phyloP scores from a whole-genome alignment of 2,797 vertebrate genomes.

The Chelidonichthys spinosus region DNA sequence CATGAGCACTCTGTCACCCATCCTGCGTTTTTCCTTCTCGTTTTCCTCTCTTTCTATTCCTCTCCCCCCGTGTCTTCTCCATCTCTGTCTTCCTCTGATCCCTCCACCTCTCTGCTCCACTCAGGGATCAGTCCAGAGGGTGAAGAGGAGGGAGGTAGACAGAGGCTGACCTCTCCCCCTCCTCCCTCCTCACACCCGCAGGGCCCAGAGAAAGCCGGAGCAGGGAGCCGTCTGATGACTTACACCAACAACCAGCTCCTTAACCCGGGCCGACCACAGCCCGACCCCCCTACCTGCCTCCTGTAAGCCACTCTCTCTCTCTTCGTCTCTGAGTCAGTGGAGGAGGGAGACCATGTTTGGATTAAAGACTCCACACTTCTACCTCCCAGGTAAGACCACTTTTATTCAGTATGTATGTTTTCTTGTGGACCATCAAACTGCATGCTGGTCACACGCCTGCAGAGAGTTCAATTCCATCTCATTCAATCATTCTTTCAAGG shows the following conservation, averaged over 20 bases:
- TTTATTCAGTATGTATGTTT: slow-evolving; percentile 7
- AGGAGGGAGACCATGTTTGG: slow-evolving; percentile 88
- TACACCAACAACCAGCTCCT: slow-evolving; percentile 65
- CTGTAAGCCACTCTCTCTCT: background rate
- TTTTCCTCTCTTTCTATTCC: slow-evolving; percentile 27
- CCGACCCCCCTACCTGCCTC: slow-evolving; percentile 22
- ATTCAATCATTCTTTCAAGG: slow-evolving; percentile 45
- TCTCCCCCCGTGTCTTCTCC: background rate
- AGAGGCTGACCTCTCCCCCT: slow-evolving; percentile 66
- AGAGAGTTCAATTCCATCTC: slow-evolving; percentile 40
- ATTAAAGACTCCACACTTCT: slow-evolving; percentile 92
- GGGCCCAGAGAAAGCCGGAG: slow-evolving; percentile 56
- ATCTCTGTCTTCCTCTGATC: slow-evolving; percentile 19
- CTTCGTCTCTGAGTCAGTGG: slow-evolving; percentile 31
- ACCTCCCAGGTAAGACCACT: slow-evolving; percentile 89
- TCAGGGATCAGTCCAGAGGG: slow-evolving; percentile 47
- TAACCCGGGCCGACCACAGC: slow-evolving; percentile 54
- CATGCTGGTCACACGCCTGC: slow-evolving; percentile 25
- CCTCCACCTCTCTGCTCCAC: slow-evolving; percentile 30
- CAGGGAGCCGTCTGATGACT: slow-evolving; percentile 78
- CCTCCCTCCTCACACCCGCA: slow-evolving; percentile 35
- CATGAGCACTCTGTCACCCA: slow-evolving; percentile 69
- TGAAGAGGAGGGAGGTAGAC: slow-evolving; percentile 55
- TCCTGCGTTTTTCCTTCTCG: slow-evolving; percentile 40
- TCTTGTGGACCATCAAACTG: slow-evolving; percentile 11